phyloP scores from a whole-genome alignment of 2,113 vertebrate species.

The Delphinapterus leucas region DNA sequence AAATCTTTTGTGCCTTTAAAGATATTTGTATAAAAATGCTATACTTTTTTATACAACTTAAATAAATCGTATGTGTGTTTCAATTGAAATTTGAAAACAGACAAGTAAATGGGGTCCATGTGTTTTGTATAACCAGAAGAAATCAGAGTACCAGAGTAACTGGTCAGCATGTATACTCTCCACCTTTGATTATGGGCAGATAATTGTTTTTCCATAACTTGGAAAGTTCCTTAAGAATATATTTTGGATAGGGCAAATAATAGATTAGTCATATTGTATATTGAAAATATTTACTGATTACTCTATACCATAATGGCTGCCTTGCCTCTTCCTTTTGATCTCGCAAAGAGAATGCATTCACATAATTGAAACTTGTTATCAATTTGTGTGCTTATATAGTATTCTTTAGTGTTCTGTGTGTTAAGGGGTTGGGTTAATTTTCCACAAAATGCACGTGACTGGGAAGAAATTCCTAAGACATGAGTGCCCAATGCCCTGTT shows the following conservation, averaged over 20 bases:
- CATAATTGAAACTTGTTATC: slow-evolving; percentile 60
- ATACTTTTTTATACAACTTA: slow-evolving; percentile 82
- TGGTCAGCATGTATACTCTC: slow-evolving; percentile 73
- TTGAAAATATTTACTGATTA: slow-evolving; percentile 35
- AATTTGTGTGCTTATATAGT: slow-evolving; percentile 70
- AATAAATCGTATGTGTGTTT: slow-evolving; percentile 77
- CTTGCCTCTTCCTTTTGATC: slow-evolving; percentile 23
- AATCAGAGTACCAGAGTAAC: slow-evolving; percentile 70
- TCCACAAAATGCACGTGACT: slow-evolving; percentile 53
- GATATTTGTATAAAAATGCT: slow-evolving; percentile 86
- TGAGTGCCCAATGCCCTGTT: slow-evolving; percentile 77
- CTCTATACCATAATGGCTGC: slow-evolving; percentile 43
- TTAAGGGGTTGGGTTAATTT: slow-evolving; percentile 58
- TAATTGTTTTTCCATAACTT: slow-evolving; percentile 29
- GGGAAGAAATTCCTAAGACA: slow-evolving; percentile 74
- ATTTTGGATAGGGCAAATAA: slow-evolving; percentile 46
- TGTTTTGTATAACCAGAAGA: slow-evolving; percentile 74
- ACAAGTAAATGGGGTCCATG: slow-evolving; percentile 30
- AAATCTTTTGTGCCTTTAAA: slow-evolving; percentile 88
- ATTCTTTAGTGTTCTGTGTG: slow-evolving; percentile 49
- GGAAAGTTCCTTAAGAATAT: slow-evolving; percentile 28
- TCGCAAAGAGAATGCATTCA: slow-evolving; percentile 21
- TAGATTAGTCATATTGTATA: neutral
- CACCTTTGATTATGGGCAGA: slow-evolving; percentile 41
- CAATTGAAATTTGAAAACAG: slow-evolving; percentile 72